Evolutionary conservation across 2,113 vertebrate genomes (phyloP).

Genomic region (Pleuronectes platessa): DNA sequence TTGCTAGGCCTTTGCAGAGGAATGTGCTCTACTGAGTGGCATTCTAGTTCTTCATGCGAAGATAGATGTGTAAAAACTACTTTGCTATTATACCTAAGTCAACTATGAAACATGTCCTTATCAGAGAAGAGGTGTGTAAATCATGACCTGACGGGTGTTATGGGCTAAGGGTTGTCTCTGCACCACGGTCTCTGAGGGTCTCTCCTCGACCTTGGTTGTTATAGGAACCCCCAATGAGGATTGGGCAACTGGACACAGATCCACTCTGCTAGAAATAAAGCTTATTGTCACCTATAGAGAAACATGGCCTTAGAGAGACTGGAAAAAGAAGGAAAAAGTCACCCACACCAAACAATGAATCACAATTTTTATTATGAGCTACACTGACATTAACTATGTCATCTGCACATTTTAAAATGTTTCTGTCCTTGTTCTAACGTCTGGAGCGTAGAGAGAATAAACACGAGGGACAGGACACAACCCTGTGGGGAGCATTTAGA

Average conservation of each 20-base stretch:
- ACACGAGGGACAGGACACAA: neutral
- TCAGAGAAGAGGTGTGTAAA: neutral
- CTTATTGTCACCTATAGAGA: neutral
- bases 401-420: conserved; percentile 9
- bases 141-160: neutral
- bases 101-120: neutral
- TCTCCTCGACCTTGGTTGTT: neutral
- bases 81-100: no score
- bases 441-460: neutral
- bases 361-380: neutral
- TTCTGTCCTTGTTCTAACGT: neutral
- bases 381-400: conserved; percentile 24
- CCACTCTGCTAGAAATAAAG: neutral
- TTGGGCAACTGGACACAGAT: neutral
- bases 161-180: neutral
- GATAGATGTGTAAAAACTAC: neutral
- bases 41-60: neutral
- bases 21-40: no score
- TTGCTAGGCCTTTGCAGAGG: no score
- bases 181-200: neutral
- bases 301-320: neutral
- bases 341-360: neutral
- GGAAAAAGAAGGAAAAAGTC: neutral
- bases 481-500: no score
- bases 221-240: neutral